Conservation (phyloP, 2,113 vertebrate genomes). For the Prolemur simus region DNA sequence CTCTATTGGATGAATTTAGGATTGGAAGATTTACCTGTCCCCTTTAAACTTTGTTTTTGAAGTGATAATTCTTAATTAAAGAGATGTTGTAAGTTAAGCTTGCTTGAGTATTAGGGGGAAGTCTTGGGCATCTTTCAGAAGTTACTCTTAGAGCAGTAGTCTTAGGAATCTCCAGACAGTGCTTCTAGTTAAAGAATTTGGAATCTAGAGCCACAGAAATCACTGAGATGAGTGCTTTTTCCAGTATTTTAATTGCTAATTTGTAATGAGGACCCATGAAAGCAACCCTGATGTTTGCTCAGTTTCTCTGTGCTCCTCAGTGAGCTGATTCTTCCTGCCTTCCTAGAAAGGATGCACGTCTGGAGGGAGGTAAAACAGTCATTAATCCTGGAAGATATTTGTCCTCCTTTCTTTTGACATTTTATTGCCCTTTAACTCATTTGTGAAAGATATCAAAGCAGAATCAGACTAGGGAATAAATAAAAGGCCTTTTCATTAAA, state of each 20-base stretch:
- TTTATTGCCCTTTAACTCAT: constrained; percentile 75
- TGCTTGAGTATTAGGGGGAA: background rate
- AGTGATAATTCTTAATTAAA: background rate
- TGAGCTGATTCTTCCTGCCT: background rate
- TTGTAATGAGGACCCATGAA: constrained; percentile 2
- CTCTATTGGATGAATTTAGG: background rate
- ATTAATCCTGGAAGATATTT: constrained; percentile 69
- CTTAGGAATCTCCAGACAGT: background rate
- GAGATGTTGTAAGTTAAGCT: background rate
- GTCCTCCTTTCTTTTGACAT: constrained; percentile 73
- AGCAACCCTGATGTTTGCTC: constrained; percentile 8
- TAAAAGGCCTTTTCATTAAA: constrained; percentile 65
- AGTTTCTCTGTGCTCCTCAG: background rate
- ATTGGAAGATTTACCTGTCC: background rate
- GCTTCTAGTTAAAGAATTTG: background rate
- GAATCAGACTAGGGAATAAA: constrained; percentile 58
- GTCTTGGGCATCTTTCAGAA: background rate
- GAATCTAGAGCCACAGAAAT: background rate
- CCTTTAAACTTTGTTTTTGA: background rate
- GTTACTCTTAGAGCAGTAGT: background rate
- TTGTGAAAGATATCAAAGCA: constrained; percentile 68
- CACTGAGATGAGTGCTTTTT: background rate
- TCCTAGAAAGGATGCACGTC: background rate
- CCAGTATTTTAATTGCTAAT: constrained; percentile 47
- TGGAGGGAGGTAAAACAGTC: constrained; percentile 35